Conservation (phyloP, 1,140 invertebrate species). For the Drosophila mojavensis region DNA sequence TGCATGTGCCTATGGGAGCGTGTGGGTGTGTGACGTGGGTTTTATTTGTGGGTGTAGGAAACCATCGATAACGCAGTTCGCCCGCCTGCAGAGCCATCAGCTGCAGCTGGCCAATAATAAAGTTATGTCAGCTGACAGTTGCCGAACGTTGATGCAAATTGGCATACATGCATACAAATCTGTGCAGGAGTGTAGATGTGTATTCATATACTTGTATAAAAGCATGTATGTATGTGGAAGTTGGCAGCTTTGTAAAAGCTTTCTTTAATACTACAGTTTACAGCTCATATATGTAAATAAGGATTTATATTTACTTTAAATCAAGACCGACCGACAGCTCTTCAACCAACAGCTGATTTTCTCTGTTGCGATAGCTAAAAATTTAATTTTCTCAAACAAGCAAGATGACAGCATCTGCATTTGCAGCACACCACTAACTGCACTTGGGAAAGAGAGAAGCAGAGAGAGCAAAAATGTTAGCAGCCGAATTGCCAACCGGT, state of each 20-base stretch:
- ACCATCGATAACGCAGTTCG: conserved; percentile 5
- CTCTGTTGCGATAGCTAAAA: not conserved
- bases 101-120: conserved; percentile 14
- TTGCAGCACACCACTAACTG: not conserved
- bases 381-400: not conserved
- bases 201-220: no score
- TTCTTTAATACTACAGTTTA: no score
- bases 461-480: not conserved
- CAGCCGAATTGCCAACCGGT: conserved; percentile 11
- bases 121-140: conserved; percentile 35
- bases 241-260: no score
- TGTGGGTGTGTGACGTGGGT: conserved; percentile 17
- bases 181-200: no score
- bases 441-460: not conserved
- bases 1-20: not conserved
- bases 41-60: conserved; percentile 27
- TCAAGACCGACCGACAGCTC: not conserved
- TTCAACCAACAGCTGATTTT: conserved; percentile 8
- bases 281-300: no score
- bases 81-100: conserved; percentile 7
- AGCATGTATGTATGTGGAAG: not conserved
- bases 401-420: conserved; percentile 3
- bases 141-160: conserved; percentile 3
- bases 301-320: no score
- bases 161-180: not conserved